Conservation (phyloP, 35 echinoderm and acorn worm genomes). For the Holothuria glaberrima region DNA sequence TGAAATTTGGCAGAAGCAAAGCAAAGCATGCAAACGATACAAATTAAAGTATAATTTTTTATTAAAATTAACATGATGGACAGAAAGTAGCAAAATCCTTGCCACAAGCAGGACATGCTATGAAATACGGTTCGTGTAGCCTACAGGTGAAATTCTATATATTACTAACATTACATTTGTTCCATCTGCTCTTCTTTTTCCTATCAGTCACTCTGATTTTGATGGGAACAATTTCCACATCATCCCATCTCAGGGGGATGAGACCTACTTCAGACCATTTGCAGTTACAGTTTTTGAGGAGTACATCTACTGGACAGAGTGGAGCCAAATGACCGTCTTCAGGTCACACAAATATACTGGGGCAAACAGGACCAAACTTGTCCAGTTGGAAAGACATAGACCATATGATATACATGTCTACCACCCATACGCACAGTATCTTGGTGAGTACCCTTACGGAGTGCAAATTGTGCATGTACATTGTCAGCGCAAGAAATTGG, state of each 20-base stretch:
- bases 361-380: slow-evolving; percentile 20
- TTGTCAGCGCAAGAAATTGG: no score
- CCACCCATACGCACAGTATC: slow-evolving; percentile 29
- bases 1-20: no score
- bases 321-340: slow-evolving; percentile 24
- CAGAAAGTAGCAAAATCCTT: no score
- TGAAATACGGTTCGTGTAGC: background rate
- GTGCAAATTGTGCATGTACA: background rate
- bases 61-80: no score
- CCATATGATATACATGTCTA: slow-evolving; percentile 56
- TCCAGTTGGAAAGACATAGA: slow-evolving; percentile 19
- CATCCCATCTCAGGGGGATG: slow-evolving; percentile 5
- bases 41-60: no score
- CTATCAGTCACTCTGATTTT: slow-evolving; percentile 27
- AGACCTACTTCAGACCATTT: slow-evolving; percentile 45
- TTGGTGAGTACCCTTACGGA: background rate
- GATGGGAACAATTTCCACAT: slow-evolving; percentile 43
- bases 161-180: no score
- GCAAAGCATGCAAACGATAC: no score
- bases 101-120: background rate
- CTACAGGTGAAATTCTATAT: no score
- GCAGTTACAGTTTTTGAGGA: slow-evolving; percentile 54
- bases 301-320: slow-evolving; percentile 57
- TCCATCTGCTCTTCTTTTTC: background rate
- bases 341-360: slow-evolving; percentile 51